Base-by-base conservation (phyloP, 1,140 invertebrate genomes). In the Formica selysi region DNA sequence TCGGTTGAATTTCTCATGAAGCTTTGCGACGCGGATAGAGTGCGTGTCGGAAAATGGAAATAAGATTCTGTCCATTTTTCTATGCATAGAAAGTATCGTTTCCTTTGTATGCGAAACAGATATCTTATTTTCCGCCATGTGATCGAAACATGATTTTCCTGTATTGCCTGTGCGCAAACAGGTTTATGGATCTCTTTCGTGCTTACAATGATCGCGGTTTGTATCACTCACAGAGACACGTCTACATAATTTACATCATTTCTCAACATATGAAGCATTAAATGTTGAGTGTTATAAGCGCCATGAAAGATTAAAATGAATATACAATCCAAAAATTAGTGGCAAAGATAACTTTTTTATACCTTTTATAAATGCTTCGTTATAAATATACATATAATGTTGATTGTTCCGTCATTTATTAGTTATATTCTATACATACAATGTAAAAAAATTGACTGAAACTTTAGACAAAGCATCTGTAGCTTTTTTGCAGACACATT, bases 21-120 rank as follows among this genome's bases (percentile, higher is more conserved):
- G 13, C 44, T 19, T 10, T 16, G n/a, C 44, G 29, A 79, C 41
- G n/a, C n/a, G 76, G 61, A 87, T 79, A 88, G 86, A 78, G 16
- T 19, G 48, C 88, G 84, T 78, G 79, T 78, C 51, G 32, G 70
- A 74, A 90, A 88, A 90, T 87, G 83, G 84, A 80, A 86, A 86
- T 87, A 90, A 85, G 89, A 80, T 86, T 86, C 84, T 76, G 78
- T 86, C 84, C 88, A 88, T 90, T 88, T 91, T 88, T 90, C 87
- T 74, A 90, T 90, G 86, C 83, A 91, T 90, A 91, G 90, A 73
- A 85, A 91, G 86, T 88, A 80, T 86, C 86, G 83, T 90, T 90
- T 62, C 51, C 85, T 81, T 83, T 79, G 76, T 86, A 79, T 68
- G 78, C 71, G 76, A 71, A 90, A 86, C 86, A 67, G 89, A 86